phyloP scores from a whole-genome alignment of 2,113 vertebrate species.

The Lanius collurio region DNA sequence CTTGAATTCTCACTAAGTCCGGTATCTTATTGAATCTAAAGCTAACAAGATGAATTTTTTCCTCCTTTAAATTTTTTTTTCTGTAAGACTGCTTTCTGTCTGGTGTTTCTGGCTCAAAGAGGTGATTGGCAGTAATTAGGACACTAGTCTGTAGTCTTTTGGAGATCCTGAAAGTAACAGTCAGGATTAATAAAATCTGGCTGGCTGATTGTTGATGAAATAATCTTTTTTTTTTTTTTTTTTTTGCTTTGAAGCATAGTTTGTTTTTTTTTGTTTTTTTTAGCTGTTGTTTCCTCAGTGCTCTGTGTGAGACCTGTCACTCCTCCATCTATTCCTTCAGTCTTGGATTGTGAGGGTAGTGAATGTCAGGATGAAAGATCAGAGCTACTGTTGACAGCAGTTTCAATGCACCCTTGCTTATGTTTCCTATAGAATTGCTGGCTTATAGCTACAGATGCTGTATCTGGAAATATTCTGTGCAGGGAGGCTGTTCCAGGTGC shows the following conservation, averaged over 20 bases:
- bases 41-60: neutral
- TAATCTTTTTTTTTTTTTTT: neutral
- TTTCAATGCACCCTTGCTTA: neutral
- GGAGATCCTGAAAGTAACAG: neutral
- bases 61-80: fast-evolving
- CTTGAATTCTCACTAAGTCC: neutral
- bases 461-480: neutral
- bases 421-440: neutral
- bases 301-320: neutral
- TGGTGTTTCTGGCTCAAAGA: neutral
- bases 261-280: neutral
- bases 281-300: neutral
- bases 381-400: neutral
- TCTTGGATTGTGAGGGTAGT: neutral
- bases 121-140: neutral
- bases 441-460: neutral
- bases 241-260: neutral
- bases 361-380: neutral
- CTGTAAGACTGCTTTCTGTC: neutral
- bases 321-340: neutral
- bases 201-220: neutral
- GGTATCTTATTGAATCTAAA: neutral
- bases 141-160: neutral
- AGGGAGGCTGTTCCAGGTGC: neutral
- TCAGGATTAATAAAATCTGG: neutral